Evolutionary conservation across 37 sponge, comb jelly and placozoan species (phyloP), one percentile per base, ranked within the genome.

Genomic region (Mnemiopsis leidyi): DNA sequence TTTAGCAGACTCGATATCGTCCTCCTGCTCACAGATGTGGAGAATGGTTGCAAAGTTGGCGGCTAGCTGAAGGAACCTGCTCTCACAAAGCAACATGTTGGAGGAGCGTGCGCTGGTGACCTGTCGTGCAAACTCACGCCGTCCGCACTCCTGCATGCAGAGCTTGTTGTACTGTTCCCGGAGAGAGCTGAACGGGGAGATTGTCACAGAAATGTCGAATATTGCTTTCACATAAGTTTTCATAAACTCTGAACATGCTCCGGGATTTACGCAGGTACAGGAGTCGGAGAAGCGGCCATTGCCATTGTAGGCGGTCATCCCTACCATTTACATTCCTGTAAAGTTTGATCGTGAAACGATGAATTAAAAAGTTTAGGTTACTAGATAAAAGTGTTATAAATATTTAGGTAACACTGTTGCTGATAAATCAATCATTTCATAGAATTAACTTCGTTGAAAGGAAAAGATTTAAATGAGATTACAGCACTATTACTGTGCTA

Each of bases 31-130:
- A 3, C 61, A 38, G 61, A 85, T 35, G 24, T 85, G 90, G 90
- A 85, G 90, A 85, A 85, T 38, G 23, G 90, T 85, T 40, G 90
- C 90, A 21, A 38, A 85, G 90, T 85, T 85, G 39, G 90, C 90
- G 0, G 35, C 90, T 38, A 85, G 90, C 35, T 40, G 40, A 28
- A 85, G 40, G 90, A 85, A 85, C 40, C n/a, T 37, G 3, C 7
- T 32, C 90, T 85, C 90, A 18, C 90, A 23, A 16, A 85, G 61
- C 61, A 28, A 35, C 28, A 28, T 36, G 38, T 39, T 13, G 16
- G 32, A 0, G 1, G 61, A 35, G 38, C 90, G 40, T 37, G 36
- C 24, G 0, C 26, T 85, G 21, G 90, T 85, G 30, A 28, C 32
- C 25, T 85, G 40, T 18, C 90, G 39, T 25, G 90, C 23, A 61